Base-by-base conservation (phyloP, 2,797 vertebrate species). In the Poeciliopsis turneri region DNA sequence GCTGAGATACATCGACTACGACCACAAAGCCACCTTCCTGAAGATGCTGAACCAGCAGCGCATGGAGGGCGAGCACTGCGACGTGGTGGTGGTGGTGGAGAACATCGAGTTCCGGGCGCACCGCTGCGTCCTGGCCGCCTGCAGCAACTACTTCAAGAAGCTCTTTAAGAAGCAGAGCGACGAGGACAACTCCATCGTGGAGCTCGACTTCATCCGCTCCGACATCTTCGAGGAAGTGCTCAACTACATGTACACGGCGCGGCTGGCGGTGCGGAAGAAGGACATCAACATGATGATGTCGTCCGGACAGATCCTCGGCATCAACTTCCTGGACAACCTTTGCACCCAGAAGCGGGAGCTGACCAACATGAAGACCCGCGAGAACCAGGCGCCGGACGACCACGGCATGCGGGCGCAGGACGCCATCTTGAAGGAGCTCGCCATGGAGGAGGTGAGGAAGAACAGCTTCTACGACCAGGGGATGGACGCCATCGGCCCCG, bases 221-320 rank as follows among this genome's bases (percentile, higher is more conserved):
- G 98, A 98, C 76, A 98, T 98, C 91, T 99, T 98, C 70, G 98
- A 98, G 71, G 98, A 98, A 90, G 98, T 99, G 83, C 96, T 99
- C 41, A 98, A 98, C 86, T 99, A 98, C 91, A 98, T 99, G 97
- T 99, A 99, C 91, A 99, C 98, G 0, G 97, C 98, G 11, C 94
- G 97, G 87, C 97, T 99, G 83, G 97, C 97, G 0, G 98, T 99
- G 74, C 96, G 98, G 86, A 98, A 98, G 88, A 98, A 98, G 92
- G 97, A 99, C 92, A 97, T 98, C 80, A 98, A 99, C 84, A 93
- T 98, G 93, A 98, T 99, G 97, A 98, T 98, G 97, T 98, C 97
- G 0, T 98, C 97, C 0, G 98, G 97, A 5, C 98, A 98, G 91
- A 98, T 98, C 75, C 95, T 99, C 0, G 98, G 97, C 1, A 98